These are phyloP conservation scores for Sebastes melanostomus DNA, from an alignment of 2,797 vertebrate species.

Conservation along the genomic window DNA sequence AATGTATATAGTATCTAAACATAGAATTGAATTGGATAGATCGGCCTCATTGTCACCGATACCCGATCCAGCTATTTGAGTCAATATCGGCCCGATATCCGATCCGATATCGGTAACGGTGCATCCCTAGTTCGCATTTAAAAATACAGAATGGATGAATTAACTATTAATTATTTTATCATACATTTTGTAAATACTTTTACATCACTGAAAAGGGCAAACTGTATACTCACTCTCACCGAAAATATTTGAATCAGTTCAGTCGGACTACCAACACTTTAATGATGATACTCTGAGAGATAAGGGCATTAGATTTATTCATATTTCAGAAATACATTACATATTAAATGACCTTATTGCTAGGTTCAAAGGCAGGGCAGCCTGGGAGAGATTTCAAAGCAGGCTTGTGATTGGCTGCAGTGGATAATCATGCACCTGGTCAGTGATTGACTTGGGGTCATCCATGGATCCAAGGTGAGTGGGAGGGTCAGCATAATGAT, in stretches of 20 bases:
- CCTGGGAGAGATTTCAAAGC: conserved; percentile 50
- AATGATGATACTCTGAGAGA: neutral
- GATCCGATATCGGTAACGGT: no score
- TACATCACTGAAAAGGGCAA: neutral
- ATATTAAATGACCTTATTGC: conserved; percentile 43
- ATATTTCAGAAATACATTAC: conserved; percentile 42
- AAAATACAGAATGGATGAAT: neutral
- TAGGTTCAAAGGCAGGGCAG: conserved; percentile 64
- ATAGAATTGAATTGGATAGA: no score
- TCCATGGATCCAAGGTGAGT: conserved; percentile 59
- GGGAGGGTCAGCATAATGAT: conserved; percentile 53
- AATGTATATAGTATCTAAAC: no score
- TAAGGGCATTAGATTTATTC: conserved; percentile 40
- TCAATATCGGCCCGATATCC: no score
- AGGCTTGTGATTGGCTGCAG: conserved; percentile 53
- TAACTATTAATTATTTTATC: neutral
- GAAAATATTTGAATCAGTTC: neutral
- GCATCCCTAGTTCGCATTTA: neutral
- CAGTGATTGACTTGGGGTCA: conserved; percentile 63
- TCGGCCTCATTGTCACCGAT: no score
- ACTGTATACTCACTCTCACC: neutral
- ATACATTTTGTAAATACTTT: neutral
- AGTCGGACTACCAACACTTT: neutral
- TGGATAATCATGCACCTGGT: conserved; percentile 43
- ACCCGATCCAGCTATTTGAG: no score